Base-by-base conservation (phyloP, 2,888 invertebrate species). In the Microctonus hyperodae region DNA sequence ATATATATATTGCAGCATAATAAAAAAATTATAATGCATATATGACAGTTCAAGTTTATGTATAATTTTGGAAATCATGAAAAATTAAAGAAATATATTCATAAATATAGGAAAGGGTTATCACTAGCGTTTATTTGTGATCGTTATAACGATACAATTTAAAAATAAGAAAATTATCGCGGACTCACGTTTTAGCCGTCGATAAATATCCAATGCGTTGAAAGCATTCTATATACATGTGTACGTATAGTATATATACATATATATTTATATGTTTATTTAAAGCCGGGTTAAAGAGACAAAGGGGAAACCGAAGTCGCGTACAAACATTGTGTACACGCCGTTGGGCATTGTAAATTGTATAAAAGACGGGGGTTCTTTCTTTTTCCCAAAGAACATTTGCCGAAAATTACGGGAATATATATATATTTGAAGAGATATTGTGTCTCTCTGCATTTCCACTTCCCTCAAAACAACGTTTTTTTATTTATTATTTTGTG, bases 371-470 rank as follows among this genome's bases (percentile, higher is more conserved):
- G 20, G 53, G 56, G 55, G 25, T 23, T 64, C 56, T 63, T 50
- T 58, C 53, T 35, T 25, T 55, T 60, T 11, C 33, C 22, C 31
- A 48, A 55, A 61, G 61, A 51, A 53, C 72, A 70, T 73, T 73
- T 74, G 69, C 71, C 65, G 44, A 69, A 72, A 72, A 73, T 70
- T 70, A 72, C 72, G 76, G 74, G 75, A 77, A 78, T 75, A 75
- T 75, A 78, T 75, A 75, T 75, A 74, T 44, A 16, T 37, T 13
- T 37, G 7, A 44, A 44, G 58, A 70, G 62, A 71, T 68, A 67
- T 56, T 13, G n/a, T 20, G 16, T 9, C 50, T n/a, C 20, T 16
- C 16, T 11, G n/a, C 11, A 6, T n/a, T 40, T n/a, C 10, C 11
- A 3, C 11, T 40, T 40, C 11, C 16, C 20, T 56, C 68, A 68